Evolutionary conservation across 2,113 vertebrate species (phyloP), one percentile per base, ranked within the genome.

Genomic region (Neogale vison): DNA sequence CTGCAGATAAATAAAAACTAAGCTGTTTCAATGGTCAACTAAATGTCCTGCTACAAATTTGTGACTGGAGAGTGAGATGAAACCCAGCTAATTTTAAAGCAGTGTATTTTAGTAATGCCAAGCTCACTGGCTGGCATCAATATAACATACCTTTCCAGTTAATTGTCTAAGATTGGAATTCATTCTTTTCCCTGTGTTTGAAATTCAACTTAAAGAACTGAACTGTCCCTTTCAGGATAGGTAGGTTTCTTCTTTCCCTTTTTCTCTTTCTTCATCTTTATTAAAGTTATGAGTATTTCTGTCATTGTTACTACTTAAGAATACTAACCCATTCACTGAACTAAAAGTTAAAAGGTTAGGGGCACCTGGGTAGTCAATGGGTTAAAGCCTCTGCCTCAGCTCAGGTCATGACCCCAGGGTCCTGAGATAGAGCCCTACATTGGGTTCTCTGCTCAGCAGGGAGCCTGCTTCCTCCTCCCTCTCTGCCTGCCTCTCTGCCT

Each of bases 1-100:
- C 31, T 52, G 34, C 50, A 93, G 91, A 61, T 77, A 84, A 84
- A 69, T 69, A 89, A 85, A 90, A 83, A 83, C 69, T 47, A 88
- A 96, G 65, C 15, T 29, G 39, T 63, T 71, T 71, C 42, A 93
- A 96, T 9, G 7, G 61, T 20, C 71, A 93, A 42, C 39, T 77
- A 90, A 89, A 77, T 50, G 34, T 50, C 79, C 36, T 67, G 18
- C 7, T 83, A 84, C 50, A 90, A 96, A 82, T 67, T 45, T 50
- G 15, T n/a, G 79, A 69, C 57, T 24, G 0, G 6, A 42, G 69
- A 84, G 39, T 79, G n/a, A 93, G 26, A 79, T 79, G 71, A 90
- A 67, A 85, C 39, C 67, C 24, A 47, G 67, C 36, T 57, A 71
- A 93, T 50, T 42, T 90, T 61, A 79, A 71, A 84, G 36, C 91